A percentile compares a stretch with the other conserved stretches of the same genome.
phyloP scores from a whole-genome alignment of 2,113 vertebrate species.

The Agapornis roseicollis region DNA sequence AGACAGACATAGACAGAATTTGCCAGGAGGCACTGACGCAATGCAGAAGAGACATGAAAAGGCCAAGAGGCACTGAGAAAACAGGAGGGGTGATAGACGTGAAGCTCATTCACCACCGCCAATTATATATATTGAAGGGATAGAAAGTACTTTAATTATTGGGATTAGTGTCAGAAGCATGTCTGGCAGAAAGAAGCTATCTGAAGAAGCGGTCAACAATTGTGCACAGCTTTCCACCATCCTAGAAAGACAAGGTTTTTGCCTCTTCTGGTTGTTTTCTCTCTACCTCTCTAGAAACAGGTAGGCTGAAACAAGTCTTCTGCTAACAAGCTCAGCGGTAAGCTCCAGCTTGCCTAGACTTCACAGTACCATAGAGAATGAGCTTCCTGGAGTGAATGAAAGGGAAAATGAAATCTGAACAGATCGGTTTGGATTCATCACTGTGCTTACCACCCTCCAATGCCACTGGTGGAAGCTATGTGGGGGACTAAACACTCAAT shows the following conservation, averaged over 20 bases:
- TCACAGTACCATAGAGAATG: neutral
- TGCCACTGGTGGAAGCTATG: neutral
- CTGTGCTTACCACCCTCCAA: neutral
- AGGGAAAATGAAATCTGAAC: neutral
- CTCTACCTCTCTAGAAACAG: neutral
- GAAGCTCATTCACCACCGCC: neutral
- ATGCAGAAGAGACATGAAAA: slow-evolving; percentile 20
- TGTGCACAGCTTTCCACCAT: neutral
- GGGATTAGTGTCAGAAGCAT: neutral
- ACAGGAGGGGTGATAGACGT: neutral
- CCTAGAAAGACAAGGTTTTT: neutral
- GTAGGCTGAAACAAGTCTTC: neutral
- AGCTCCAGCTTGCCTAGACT: neutral
- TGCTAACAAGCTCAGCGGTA: neutral
- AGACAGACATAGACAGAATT: slow-evolving; percentile 13
- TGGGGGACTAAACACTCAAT: neutral
- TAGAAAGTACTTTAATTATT: neutral
- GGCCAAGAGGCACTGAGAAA: slow-evolving; percentile 34
- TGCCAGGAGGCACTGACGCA: slow-evolving; percentile 49
- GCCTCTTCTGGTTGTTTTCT: neutral
- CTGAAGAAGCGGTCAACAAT: neutral
- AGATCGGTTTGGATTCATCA: neutral
- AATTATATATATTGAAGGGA: neutral
- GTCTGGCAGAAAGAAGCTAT: neutral
- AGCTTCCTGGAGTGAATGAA: neutral